Conservation (phyloP, 30 jellyfish, hydroid and myxozoan genomes). For the Turritopsis rubra region DNA sequence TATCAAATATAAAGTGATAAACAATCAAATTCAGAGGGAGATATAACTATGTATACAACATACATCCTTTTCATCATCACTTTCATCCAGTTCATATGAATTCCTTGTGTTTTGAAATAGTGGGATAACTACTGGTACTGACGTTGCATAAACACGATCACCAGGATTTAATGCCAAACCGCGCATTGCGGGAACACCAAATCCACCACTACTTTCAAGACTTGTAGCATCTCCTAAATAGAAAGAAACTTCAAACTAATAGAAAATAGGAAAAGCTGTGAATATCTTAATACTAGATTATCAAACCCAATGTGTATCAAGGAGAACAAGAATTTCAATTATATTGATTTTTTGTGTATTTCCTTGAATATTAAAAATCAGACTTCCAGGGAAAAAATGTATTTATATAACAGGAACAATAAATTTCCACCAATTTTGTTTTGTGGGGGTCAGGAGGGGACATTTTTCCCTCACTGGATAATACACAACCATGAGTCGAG, state of each 20-base stretch:
- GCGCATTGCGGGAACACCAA: slow-evolving; percentile 34
- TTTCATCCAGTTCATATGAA: slow-evolving; percentile 30
- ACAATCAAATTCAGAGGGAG: not conserved
- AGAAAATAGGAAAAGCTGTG: not conserved
- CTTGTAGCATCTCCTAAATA: slow-evolving; percentile 80
- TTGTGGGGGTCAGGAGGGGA: no score
- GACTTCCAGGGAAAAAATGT: no score
- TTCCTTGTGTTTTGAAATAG: slow-evolving; percentile 33
- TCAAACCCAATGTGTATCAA: no score
- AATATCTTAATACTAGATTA: no score
- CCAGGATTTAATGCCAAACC: slow-evolving; percentile 40
- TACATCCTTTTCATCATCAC: slow-evolving; percentile 37
- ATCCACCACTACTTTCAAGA: slow-evolving; percentile 94
- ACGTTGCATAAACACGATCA: slow-evolving; percentile 86
- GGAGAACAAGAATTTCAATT: no score
- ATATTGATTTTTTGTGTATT: no score
- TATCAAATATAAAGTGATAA: not conserved
- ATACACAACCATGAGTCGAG: no score
- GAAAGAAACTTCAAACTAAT: not conserved
- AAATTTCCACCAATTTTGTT: no score
- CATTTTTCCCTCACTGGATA: no score
- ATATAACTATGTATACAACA: not conserved
- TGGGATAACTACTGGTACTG: slow-evolving; percentile 92
- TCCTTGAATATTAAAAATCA: no score
- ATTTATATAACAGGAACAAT: no score